Base-by-base conservation (phyloP, 2,888 invertebrate genomes). In the Brenthis daphne region DNA sequence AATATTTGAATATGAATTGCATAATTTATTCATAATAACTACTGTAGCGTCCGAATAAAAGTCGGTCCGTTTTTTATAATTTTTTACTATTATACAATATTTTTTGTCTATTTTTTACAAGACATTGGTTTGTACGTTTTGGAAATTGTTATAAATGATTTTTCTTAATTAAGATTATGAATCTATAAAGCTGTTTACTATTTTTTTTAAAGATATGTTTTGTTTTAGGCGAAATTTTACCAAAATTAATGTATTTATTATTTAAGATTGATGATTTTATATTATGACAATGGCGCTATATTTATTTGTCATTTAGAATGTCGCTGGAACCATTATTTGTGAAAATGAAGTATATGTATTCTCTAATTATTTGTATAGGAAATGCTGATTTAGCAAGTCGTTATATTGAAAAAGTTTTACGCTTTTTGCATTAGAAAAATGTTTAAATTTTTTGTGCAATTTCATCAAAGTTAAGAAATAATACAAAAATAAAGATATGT, bases 31-130 rank as follows among this genome's bases (percentile, higher is more conserved):
- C 37, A 54, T 47, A 37, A 56, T 58, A 12, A 24, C 54, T 16
- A 54, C 48, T 58, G 33, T 61, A 61, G 60, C 67, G 67, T 67
- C 67, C 67, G 67, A 67, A 61, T 48, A 50, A 20, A 65, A 55
- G 47, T 61, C 67, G 67, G 67, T 48, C 67, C 67, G 67, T 37
- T 67, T 61, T 67, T 54, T 55, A 67, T 48, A 61, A 37, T 61
- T 61, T 50, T 61, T 67, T 67, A 53, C 55, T 61, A 51, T 61
- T 60, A 53, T 58, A 57, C 57, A 54, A 54, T 60, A 47, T 37
- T 50, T 55, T 48, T 67, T 50, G 61, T 16, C 61, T 61, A 33
- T 54, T 60, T 50, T 60, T 48, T 58, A 58, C 43, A 13, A 12
- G n/a, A 37, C 12, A 29, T 50, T 16, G 20, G 20, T 43, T 5